Base-by-base conservation (phyloP, 1,140 invertebrate genomes). In the Nylanderia fulva region DNA sequence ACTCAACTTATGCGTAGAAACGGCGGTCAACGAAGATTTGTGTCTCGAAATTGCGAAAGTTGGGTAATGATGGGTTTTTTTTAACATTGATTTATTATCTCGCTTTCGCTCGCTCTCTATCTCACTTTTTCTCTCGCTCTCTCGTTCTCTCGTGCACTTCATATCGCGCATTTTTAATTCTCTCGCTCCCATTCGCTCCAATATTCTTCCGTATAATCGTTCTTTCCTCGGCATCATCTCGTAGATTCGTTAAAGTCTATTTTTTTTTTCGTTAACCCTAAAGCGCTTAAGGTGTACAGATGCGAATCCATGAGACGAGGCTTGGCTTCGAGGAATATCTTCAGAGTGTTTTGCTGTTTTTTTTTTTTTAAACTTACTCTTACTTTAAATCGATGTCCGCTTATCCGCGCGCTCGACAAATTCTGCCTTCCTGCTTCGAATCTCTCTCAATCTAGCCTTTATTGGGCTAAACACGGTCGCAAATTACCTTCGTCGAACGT, bases 321-420 rank as follows among this genome's bases (percentile, higher is more conserved):
- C 91, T 84, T 83, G 45, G 21, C 61, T 85, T 87, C 88, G 90
- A 92, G 92, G 86, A 77, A 72, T 88, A 36, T 74, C 11, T 24
- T 64, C 52, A 56, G 52, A 58, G 84, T 56, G 56, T 61, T 71
- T 76, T 74, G 68, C 68, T 79, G 76, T 88, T 72, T 84, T 87
- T 72, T 61, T 71, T 27, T 85, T 79, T 75, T 63, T 69, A n/a
- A 75, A 88, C 56, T 85, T 86, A 80, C 13, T 21, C 82, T 85
- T 86, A 77, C 66, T 72, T 84, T 85, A 69, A 83, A 76, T 86
- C 71, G 82, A 85, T 90, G 84, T 91, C 91, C 85, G 86, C 89
- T 90, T 86, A 89, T 92, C 93, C 93, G 94, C 86, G 90, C 94
- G 93, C 91, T 94, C 93, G 94, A 94, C 93, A 94, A 93, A 90